Evolutionary conservation across 1,140 invertebrate species (phyloP), one percentile per base, ranked within the genome.

Genomic region (Chlorops oryzae): DNA sequence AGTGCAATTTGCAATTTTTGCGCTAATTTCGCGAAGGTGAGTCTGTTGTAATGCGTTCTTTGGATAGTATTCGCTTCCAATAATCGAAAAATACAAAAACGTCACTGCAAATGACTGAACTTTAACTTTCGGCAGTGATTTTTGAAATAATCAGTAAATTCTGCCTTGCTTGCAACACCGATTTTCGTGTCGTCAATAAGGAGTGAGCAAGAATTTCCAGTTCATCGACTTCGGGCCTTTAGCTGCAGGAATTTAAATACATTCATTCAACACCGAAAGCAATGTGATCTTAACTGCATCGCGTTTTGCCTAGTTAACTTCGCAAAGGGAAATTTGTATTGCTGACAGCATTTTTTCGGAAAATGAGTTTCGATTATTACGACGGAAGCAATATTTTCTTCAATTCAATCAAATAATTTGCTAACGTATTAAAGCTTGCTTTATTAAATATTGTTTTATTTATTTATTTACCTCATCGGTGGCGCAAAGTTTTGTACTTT

Each of bases 1-100:
- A n/a, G n/a, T n/a, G n/a, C n/a, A n/a, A 77, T 77, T 49, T 80
- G 78, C 13, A 81, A 49, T 50, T 71, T 73, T 13, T 73, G 63
- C 43, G 74, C 73, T 20, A 77, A 52, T 47, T 76, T 75, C 7
- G n/a, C n/a, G n/a, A n/a, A 63, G 59, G 38, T 72, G 59, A 50
- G 74, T 73, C 43, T 74, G 62, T 35, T 75, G 65, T 28, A 76
- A 54, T n/a, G n/a, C n/a, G n/a, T n/a, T n/a, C n/a, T n/a, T 51
- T 76, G 75, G 54, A 71, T 70, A 18, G 77, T 56, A 51, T 71
- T 76, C 5, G 56, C 53, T 46, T 73, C 67, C 15, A 74, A 35
- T 23, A 71, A 62, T 4, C 65, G 67, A 18, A 71, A 71, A 3
- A 65, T 60, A 38, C 69, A 63, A 12, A 69, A 56, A 9, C 71